phyloP scores from a whole-genome alignment of 2,113 vertebrate species.

The Hemiscyllium ocellatum region DNA sequence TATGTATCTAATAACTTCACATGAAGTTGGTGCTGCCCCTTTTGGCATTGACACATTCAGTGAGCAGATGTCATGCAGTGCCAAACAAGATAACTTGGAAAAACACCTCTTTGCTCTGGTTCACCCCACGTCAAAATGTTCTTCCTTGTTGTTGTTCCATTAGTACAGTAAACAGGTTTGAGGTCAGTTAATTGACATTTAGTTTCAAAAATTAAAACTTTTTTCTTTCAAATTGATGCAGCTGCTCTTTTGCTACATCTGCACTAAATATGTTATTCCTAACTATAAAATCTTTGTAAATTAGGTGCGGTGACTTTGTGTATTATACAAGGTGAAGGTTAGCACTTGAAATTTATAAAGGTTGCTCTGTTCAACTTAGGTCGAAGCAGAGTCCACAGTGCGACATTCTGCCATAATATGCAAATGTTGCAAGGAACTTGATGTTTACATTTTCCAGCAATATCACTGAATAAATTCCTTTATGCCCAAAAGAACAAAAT shows the following conservation, averaged over 20 bases:
- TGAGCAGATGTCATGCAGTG: background rate
- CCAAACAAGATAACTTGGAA: background rate
- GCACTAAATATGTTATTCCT: background rate
- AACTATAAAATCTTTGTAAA: background rate
- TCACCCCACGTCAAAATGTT: background rate
- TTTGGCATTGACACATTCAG: background rate
- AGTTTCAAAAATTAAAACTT: background rate
- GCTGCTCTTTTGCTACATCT: background rate
- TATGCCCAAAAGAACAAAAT: background rate
- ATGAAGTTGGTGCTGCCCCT: background rate
- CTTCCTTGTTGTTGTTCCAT: background rate
- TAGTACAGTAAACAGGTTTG: background rate
- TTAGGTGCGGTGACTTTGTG: background rate
- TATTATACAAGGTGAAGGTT: background rate
- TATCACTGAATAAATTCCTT: background rate
- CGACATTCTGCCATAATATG: background rate
- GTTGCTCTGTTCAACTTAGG: background rate
- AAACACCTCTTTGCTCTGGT: background rate
- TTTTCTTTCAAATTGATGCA: background rate
- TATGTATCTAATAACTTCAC: background rate
- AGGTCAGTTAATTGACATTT: background rate
- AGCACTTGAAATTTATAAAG: background rate
- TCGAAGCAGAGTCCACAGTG: background rate
- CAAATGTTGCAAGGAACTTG: background rate
- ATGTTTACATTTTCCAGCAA: background rate